Base-by-base conservation (phyloP, 2,113 vertebrate genomes). In the Campylomormyrus numenius region DNA sequence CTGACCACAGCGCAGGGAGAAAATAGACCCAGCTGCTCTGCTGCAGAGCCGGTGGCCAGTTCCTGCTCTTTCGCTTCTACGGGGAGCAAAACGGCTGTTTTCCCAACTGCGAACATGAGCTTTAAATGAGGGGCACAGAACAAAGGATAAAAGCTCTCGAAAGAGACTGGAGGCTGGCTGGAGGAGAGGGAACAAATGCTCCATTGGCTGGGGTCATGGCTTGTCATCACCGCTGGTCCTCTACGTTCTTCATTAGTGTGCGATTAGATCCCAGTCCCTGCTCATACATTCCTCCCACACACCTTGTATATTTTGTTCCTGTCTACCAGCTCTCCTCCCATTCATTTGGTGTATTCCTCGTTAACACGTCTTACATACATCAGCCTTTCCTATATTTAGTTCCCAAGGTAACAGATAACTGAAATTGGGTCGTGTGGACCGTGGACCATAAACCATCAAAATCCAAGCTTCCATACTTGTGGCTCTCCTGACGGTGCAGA, bases 191-290 rank as follows among this genome's bases (percentile, higher is more conserved):
- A 89, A 90, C 89, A 96, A 95, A 96, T 96, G 96, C 95, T 95
- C 95, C 97, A 19, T 80, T 17, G 27, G 74, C 13, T 17, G 6
- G 35, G 35, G 35, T 42, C 74, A n/a, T 1, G 5, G 74, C 74
- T 42, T 39, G 74, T 39, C 35, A 1, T 98, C 97, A 98, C 96
- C 97, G 96, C 97, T 97, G 92, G 97, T 97, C 97, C 97, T 96
- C 97, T 98, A 98, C 98, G 98, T 95, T 96, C 97, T 97, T 96
- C 96, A 97, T 96, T 96, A 97, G 96, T 95, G 96, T 96, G 96
- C 96, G 96, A 97, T 96, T 97, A 97, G 98, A 97, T 97, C 97
- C 93, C 95, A 96, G 96, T 96, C 96, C 96, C 96, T 92, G 88
- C 95, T 96, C 96, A 97, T 96, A 97, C 94, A 94, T 94, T 94